Base-by-base conservation (phyloP, 2,113 vertebrate genomes). In the Rattus rattus region DNA sequence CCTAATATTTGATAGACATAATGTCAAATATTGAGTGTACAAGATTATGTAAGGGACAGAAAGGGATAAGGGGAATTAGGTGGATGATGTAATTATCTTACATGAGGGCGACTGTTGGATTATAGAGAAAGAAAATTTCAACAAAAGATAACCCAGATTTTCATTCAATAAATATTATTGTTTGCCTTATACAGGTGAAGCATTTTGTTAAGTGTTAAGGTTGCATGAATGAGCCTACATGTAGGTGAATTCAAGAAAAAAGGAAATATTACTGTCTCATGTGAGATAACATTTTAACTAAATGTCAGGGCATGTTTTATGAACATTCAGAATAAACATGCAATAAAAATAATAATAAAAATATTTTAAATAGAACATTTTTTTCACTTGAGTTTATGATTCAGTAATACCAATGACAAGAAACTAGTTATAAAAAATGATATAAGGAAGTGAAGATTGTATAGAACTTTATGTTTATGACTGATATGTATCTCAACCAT, bases 341-440 rank as follows among this genome's bases (percentile, higher is more conserved):
- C 26, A 88, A 56, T 49, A 7, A 26, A 88, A 97, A 96, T 79
- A 59, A 59, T 61, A 43, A 83, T 65, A 69, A 89, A 92, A 1
- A 33, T 90, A 83, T 92, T 93, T 94, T 96, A 19, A 97, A n/a
- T 61, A 24, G 6, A 84, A 75, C 7, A 52, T 36, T 69, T 95
- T 95, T 79, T 70, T 47, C 67, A 49, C 52, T 89, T 61, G 61
- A 75, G 39, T 76, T 98, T 98, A 98, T 89, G 97, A 97, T 96
- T 98, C 76, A 94, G 70, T 92, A 86, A 96, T 90, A 90, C 67
- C 92, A 94, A 92, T 95, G 86, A 96, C 97, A 98, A 98, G 98
- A 98, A 98, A 95, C 94, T 95, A 70, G 83, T 88, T 92, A 95
- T 98, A 97, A 98, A 98, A 96, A 63, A 98, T 3, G 97, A 96